Base-by-base conservation (phyloP, 64 coral and sea anemone species). In the Stylophora pistillata region DNA sequence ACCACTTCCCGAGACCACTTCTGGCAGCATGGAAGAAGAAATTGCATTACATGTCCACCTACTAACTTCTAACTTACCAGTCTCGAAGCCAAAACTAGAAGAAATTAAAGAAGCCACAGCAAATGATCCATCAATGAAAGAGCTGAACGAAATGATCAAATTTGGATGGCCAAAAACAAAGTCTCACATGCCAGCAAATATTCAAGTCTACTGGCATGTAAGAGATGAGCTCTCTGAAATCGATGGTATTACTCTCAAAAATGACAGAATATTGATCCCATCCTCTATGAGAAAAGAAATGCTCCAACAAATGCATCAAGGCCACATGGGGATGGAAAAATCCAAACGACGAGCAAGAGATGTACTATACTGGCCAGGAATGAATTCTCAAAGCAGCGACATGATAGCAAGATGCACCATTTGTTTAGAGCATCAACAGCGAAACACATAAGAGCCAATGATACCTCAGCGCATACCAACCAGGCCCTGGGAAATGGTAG, bases 141-240 rank as follows among this genome's bases (percentile, higher is more conserved):
- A 58, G 26, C 85, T 87, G 6, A 27, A 53, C 13, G 58, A 58
- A 5, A 32, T 33, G n/a, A 34, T 88, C 21, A 74, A 75, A 31
- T 54, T 12, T 25, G 53, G 86, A 88, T 88, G 86, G 37, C 86
- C 74, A 57, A 34, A 78, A 27, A 73, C 69, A 55, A 87, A 87
- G 14, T 26, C 16, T 23, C 52, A 87, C 27, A 37, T 13, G 4
- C 52, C 59, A 80, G 41, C 29, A 66, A 74, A 20, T 25, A 74
- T 89, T 41, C 55, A 34, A 27, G 4, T 53, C 14, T 89, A 80
- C 33, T 89, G 74, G 87, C 78, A 61, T 58, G 37, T 64, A 59
- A 55, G 87, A 77, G 73, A 79, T 65, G 74, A 66, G 62, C 15
- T 89, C 2, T 63, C 20, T n/a, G 32, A 32, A 21, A 23, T 4